Percentiles rank a stretch among this genome's conserved stretches.
Conservation (phyloP, 2,113 vertebrate species). For the Amphiprion percula region DNA sequence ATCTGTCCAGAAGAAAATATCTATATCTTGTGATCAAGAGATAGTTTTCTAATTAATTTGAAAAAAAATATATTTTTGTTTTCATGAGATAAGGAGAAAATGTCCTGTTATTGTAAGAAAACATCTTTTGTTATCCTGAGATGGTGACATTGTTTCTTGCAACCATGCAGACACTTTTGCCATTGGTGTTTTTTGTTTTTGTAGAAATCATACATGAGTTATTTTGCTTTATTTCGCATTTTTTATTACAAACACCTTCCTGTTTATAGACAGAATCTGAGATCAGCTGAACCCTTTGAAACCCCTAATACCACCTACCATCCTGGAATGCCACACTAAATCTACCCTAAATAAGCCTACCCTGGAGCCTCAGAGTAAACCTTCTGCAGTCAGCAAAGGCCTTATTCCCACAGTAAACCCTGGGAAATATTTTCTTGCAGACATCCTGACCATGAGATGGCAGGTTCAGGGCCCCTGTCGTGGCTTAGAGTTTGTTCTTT, state of each 20-base stretch:
- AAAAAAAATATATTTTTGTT: slow-evolving; percentile 9
- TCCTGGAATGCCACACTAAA: slow-evolving; percentile 72
- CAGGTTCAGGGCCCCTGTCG: slow-evolving; percentile 44
- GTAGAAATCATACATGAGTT: background rate
- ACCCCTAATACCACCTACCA: slow-evolving; percentile 63
- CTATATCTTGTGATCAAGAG: background rate
- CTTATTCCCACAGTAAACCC: slow-evolving; percentile 76
- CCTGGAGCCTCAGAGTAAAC: slow-evolving; percentile 71
- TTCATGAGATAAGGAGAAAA: slow-evolving; percentile 12
- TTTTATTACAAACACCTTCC: slow-evolving; percentile 10
- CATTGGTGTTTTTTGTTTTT: background rate
- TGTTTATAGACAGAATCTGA: slow-evolving; percentile 30
- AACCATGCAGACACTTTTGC: background rate
- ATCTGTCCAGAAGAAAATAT: slow-evolving; percentile 7
- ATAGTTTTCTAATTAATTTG: slow-evolving; percentile 5
- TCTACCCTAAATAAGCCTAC: slow-evolving; percentile 67
- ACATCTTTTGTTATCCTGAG: background rate
- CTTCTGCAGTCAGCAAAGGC: slow-evolving; percentile 39
- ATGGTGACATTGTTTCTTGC: background rate
- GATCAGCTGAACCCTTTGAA: slow-evolving; percentile 49
- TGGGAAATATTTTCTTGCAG: slow-evolving; percentile 70
- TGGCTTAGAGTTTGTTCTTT: slow-evolving; percentile 55
- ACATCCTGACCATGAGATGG: slow-evolving; percentile 36
- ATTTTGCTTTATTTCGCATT: slow-evolving; percentile 11
- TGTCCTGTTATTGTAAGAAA: background rate